Base-by-base conservation (phyloP, 92 coral and sea anemone species). In the Umimayanthus chanpuru region DNA sequence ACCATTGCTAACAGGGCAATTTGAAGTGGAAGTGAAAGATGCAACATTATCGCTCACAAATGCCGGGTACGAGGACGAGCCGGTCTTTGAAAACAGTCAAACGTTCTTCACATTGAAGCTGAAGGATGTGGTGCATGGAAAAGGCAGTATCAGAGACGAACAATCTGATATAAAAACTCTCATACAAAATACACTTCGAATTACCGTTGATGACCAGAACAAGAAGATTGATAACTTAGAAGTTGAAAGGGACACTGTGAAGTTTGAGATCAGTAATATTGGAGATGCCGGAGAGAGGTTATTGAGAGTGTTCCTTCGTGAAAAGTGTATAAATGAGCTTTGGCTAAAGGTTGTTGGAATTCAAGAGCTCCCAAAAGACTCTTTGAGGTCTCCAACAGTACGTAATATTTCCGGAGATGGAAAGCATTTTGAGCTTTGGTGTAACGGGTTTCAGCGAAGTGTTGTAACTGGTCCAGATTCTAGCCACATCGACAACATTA, bases 401-500 rank as follows among this genome's bases (percentile, higher is more conserved):
- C n/a, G n/a, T n/a, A 64, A 39, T 29, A 30, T 14, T 6, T 5
- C 4, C 21, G 55, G 74, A 8, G 8, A n/a, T 23, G 66, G 73
- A 41, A 81, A 20, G 50, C 73, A n/a, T 23, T 58, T 36, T 64
- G 29, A 28, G 41, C 47, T 81, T 5, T 9, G 18, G 29, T 81
- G 85, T 81, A 26, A 21, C 23, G 85, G 85, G 36, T 61, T 81
- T 61, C 0, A 40, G 30, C 40, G 43, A 66, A 4, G 7, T 20
- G 80, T 30, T 41, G 68, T 92, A 9, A 71, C 82, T 21, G 92
- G 94, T 44, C 83, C 89, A 2, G 94, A 89, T 76, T 55, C 40
- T 76, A 89, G 92, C 39, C 89, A 92, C 71, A 53, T 92, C 49
- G 66, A 81, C 49, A 89, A 86, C 73, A 89, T 92, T 28, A 89